Conservation (phyloP, 23 tunicate species). For the Oikopleura albicans region DNA sequence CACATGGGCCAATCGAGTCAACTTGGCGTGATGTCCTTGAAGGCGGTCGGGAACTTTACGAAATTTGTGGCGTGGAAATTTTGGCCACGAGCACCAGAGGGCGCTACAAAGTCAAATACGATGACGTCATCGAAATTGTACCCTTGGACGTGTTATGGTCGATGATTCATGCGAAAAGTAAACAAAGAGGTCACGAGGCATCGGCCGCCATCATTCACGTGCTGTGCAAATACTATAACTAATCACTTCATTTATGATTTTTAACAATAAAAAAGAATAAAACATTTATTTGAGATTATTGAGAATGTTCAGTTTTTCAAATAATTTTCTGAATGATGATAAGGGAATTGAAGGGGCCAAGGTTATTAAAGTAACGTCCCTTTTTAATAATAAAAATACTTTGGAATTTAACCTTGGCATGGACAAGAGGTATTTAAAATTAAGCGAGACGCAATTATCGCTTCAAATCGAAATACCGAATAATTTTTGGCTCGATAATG, state of each 20-base stretch:
- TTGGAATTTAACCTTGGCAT: not conserved
- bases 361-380: not conserved
- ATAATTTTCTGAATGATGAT: not conserved
- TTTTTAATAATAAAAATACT: not conserved
- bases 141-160: too few species aligned
- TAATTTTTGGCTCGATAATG: not conserved
- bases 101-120: not conserved
- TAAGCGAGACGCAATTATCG: not conserved
- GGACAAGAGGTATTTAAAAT: not conserved
- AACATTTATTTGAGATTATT: not conserved
- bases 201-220: not conserved
- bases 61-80: too few species aligned
- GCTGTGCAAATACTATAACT: not conserved
- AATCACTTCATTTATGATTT: too few species aligned
- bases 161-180: not conserved
- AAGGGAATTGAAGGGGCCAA: not conserved
- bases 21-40: too few species aligned
- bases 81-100: not conserved
- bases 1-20: not conserved
- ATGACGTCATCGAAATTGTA: too few species aligned
- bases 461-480: not conserved
- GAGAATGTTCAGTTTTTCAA: not conserved
- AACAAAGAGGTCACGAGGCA: not conserved
- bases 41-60: too few species aligned
- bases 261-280: too few species aligned